These are phyloP conservation scores for Lasioglossum figueresi DNA, from an alignment of 2,888 invertebrate genomes.

Conservation along the genomic window DNA sequence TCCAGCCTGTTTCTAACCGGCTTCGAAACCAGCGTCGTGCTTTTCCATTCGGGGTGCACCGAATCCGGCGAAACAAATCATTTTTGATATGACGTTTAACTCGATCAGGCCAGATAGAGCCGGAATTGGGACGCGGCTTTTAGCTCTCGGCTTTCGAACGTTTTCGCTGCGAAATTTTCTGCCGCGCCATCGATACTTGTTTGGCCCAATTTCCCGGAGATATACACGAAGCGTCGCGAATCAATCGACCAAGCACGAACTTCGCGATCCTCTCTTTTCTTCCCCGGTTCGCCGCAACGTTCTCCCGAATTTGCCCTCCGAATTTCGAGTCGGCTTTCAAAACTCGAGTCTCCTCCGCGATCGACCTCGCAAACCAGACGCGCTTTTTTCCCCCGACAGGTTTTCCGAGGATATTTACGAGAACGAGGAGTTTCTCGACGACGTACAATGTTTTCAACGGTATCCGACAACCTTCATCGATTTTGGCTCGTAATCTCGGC, in stretches of 20 bases:
- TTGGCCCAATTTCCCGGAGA: conserved; percentile 37
- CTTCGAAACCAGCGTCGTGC: not conserved
- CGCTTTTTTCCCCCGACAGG: not conserved
- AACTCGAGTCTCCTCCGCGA: not conserved
- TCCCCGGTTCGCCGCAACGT: not conserved
- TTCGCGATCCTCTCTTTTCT: not conserved
- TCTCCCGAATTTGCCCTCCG: not conserved
- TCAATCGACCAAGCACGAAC: conserved; percentile 21
- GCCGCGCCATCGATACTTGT: conserved; percentile 30
- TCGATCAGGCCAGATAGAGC: conserved; percentile 35
- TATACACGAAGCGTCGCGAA: not conserved
- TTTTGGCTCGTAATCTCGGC: conserved; percentile 60
- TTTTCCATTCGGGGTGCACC: not conserved
- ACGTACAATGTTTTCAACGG: conserved; percentile 41
- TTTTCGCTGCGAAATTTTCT: conserved; percentile 25
- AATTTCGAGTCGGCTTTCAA: not conserved
- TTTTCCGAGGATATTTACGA: conserved; percentile 15
- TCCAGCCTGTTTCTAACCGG: not conserved
- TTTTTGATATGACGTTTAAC: conserved; percentile 25
- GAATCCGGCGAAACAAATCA: conserved; percentile 42
- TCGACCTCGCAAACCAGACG: not conserved
- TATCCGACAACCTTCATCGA: conserved; percentile 31
- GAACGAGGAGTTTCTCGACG: conserved; percentile 6
- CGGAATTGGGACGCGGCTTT: conserved; percentile 38
- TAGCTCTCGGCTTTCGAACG: not conserved